Evolutionary conservation across 2,113 vertebrate genomes (phyloP), one percentile per base, ranked within the genome.

Genomic region (Calyptommatus sinebrachiatus): DNA sequence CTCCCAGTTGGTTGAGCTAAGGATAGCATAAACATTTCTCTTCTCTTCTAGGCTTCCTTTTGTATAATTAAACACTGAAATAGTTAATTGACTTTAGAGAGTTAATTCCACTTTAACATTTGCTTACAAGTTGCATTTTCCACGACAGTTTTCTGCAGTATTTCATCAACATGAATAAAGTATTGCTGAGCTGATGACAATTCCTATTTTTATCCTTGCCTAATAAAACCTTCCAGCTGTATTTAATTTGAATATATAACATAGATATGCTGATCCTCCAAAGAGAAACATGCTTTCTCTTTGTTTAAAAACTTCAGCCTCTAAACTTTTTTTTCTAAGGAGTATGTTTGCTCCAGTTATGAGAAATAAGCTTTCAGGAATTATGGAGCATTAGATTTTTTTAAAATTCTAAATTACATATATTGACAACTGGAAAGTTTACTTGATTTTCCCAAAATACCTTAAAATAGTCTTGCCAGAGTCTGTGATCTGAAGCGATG

Each of bases 171-270:
- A 66, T 45, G 24, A 8, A 69, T 71, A 29, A 77, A 74, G 35
- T 67, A 53, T 26, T 46, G 31, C n/a, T 48, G 4, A 68, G 48
- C 50, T 29, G 48, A 41, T 66, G 26, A 72, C 50, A 45, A 35
- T 72, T 57, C 62, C 75, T 57, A 29, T 72, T 77, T 77, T 82
- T 62, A 18, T 65, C 61, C 75, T 35, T 77, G 45, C 69, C 65
- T 24, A 45, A 82, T 82, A 65, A 71, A 82, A 71, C 60, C 60
- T 62, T 57, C 80, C 46, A 41, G 46, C 60, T 82, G 46, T 77
- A 77, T 77, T 72, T 67, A 82, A 66, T 77, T 77, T 77, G 71
- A 82, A 72, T 66, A 82, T 66, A 82, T 66, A 82, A 77, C 41
- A 41, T 66, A 69, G 45, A 57, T 66, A 24, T 77, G n/a, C 29